phyloP scores from a whole-genome alignment of 1,140 invertebrate genomes.

The Ceratitis capitata region DNA sequence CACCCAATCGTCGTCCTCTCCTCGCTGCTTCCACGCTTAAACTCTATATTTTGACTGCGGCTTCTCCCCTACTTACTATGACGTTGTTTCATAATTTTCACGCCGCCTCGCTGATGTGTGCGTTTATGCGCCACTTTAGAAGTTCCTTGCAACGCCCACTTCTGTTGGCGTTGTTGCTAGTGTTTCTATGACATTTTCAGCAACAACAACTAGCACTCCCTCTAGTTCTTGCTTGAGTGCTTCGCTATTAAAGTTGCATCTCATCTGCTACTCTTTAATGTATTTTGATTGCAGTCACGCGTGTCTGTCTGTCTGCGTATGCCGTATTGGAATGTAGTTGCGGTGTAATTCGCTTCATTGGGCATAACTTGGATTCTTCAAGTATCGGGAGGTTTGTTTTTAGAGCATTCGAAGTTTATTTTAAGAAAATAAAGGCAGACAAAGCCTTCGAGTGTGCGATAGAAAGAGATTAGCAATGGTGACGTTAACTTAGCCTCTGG shows the following conservation, averaged over 20 bases:
- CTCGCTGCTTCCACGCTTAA: background rate
- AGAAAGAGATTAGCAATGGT: too few species aligned
- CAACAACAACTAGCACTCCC: background rate
- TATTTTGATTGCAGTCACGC: background rate
- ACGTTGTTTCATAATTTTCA: conserved; percentile 27
- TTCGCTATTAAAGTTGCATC: background rate
- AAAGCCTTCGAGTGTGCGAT: too few species aligned
- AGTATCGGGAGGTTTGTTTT: background rate
- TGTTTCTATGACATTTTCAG: background rate
- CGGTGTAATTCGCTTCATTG: background rate
- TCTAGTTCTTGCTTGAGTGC: background rate
- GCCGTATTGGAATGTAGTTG: background rate
- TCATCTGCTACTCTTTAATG: background rate
- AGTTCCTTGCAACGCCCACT: background rate
- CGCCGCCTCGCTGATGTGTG: background rate
- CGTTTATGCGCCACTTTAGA: background rate
- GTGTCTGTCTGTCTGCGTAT: background rate
- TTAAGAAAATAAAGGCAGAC: too few species aligned
- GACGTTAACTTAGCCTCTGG: too few species aligned
- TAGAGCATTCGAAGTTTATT: background rate
- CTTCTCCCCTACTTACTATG: background rate
- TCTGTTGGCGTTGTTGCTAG: background rate
- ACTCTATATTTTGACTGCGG: too few species aligned
- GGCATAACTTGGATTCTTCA: background rate
- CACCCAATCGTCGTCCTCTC: background rate